These are phyloP conservation scores for Atherinomorus stipes DNA, from an alignment of 2,113 vertebrate species.

Conservation along the genomic window DNA sequence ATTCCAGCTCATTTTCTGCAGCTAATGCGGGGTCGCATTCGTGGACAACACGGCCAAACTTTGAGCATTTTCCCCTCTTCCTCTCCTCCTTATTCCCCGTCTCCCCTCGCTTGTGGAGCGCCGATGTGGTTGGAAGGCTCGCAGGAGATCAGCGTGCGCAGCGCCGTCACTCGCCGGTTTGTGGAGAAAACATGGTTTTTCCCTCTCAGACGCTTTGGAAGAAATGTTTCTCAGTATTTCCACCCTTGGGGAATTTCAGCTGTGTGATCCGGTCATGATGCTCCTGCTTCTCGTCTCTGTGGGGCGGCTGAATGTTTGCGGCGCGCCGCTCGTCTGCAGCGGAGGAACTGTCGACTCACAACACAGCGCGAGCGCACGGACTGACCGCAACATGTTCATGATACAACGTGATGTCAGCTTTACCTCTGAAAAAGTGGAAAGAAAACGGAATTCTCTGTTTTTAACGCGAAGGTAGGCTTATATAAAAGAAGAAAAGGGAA, in stretches of 20 bases:
- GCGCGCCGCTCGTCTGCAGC: constrained; percentile 33
- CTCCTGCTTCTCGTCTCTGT: neutral
- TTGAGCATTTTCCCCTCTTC: constrained; percentile 57
- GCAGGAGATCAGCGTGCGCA: constrained; percentile 35
- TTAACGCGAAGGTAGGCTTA: too few relatives aligned
- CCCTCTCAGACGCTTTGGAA: neutral
- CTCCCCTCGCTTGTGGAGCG: constrained; percentile 6
- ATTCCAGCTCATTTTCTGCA: constrained; percentile 62
- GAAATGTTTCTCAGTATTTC: neutral
- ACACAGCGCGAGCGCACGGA: constrained; percentile 31
- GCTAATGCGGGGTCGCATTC: constrained; percentile 47
- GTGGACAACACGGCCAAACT: constrained; percentile 56
- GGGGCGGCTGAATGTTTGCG: constrained; percentile 16
- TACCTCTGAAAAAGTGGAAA: too few relatives aligned
- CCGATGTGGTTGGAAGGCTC: constrained; percentile 25
- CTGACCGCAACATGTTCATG: neutral
- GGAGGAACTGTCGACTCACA: constrained; percentile 39
- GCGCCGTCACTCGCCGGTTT: too few relatives aligned
- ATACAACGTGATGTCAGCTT: neutral
- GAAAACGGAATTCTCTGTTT: too few relatives aligned
- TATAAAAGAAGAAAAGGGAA: too few relatives aligned
- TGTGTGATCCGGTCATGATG: neutral
- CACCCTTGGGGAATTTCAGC: neutral
- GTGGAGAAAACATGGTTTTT: neutral
- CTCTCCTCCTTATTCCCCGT: too few relatives aligned